Base-by-base conservation (phyloP, 1,140 invertebrate genomes). In the Pseudobourletiella spinata region DNA sequence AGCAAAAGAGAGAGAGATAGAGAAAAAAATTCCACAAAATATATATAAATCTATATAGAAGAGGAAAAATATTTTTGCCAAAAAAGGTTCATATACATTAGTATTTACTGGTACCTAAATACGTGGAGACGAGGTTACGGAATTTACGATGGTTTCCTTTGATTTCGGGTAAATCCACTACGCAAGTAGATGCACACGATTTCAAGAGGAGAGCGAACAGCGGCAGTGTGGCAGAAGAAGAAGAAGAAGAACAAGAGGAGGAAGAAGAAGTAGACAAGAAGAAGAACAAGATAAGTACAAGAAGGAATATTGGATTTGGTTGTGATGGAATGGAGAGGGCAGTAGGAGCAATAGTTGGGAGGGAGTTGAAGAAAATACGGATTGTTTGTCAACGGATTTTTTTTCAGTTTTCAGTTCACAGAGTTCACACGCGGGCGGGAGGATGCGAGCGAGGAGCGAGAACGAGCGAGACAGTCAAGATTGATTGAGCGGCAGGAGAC, bases 71-170 rank as follows among this genome's bases (percentile, higher is more conserved):
- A n/a, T n/a, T n/a, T 39, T 39, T 39, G 8, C n/a, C 32, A 39
- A 39, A 39, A 39, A n/a, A 11, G 32, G 8, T 11, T 8, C n/a
- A 39, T 11, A 39, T 39, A 39, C 8, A 26, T 20, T 46, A 4
- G 4, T 46, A 16, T 20, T 39, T 11, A 18, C 24, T 8, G 18
- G 24, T 93, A 93, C 90, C 91, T 91, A 95, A 92, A 76, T 91
- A 94, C 82, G 88, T 94, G 82, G 89, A 89, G 80, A 95, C 91
- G 82, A 95, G 85, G 77, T 90, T 94, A 83, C 91, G 86, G 87
- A 95, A 95, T 85, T 94, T 94, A 82, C 91, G 88, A 83, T 95
- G 91, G 79, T 91, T 91, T 77, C 91, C 91, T 83, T 93, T 94
- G 82, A 94, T 90, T 84, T 92, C 89, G 78, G 90, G 90, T 78